These are phyloP conservation scores for Anguilla japonica DNA, from an alignment of 2,113 vertebrate genomes.

Conservation along the genomic window DNA sequence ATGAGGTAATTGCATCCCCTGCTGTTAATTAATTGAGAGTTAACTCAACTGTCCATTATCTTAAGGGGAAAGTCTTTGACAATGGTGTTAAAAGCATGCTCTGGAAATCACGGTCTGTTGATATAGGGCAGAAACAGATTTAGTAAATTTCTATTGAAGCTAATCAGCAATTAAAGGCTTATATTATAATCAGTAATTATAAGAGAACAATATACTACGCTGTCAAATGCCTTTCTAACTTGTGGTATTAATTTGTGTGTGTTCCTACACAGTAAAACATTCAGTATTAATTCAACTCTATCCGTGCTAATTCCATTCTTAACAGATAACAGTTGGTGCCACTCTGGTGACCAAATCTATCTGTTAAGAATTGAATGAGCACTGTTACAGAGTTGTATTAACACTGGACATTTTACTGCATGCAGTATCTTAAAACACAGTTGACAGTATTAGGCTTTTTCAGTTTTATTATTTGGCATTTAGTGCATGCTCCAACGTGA, in stretches of 20 bases:
- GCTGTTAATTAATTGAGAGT: constrained; percentile 13
- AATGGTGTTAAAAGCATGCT: neutral
- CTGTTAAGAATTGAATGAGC: no score
- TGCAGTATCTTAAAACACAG: no score
- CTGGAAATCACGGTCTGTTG: neutral
- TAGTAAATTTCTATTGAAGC: neutral
- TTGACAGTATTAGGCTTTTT: no score
- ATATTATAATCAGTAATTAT: neutral
- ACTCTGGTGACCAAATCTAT: no score
- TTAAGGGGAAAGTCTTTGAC: neutral
- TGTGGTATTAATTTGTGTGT: neutral
- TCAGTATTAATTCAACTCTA: no score
- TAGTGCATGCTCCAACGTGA: no score
- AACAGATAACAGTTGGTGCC: no score
- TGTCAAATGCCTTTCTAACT: neutral
- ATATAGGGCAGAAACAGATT: neutral
- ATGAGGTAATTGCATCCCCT: neutral
- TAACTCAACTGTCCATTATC: neutral
- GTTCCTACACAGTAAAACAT: neutral
- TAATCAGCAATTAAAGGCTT: neutral
- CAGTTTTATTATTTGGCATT: no score
- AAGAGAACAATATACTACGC: neutral
- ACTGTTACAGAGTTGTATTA: no score
- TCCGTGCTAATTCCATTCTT: neutral
- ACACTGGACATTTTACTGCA: no score